phyloP scores from a whole-genome alignment of 2,888 invertebrate species.

The Azorinus chamasolen region DNA sequence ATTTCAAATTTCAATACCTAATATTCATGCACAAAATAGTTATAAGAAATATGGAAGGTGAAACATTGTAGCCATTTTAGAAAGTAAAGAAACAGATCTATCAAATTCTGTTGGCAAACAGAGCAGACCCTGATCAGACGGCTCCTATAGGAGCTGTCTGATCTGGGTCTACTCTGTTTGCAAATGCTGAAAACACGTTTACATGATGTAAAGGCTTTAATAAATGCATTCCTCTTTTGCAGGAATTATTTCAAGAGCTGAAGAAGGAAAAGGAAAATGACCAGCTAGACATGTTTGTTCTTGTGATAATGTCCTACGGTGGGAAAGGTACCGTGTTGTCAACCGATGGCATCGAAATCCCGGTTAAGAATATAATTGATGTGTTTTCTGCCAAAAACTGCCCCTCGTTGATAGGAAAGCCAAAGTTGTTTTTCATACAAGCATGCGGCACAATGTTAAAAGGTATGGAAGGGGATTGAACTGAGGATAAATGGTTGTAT shows the following conservation, averaged over 20 bases:
- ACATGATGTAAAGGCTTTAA: too few relatives aligned
- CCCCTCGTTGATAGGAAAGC: slow-evolving; percentile 29
- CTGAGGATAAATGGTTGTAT: not conserved
- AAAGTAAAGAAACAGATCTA: too few relatives aligned
- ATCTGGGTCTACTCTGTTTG: too few relatives aligned
- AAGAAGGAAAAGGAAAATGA: slow-evolving; percentile 18
- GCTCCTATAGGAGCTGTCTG: too few relatives aligned
- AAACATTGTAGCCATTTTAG: too few relatives aligned
- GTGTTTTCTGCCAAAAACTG: slow-evolving; percentile 47
- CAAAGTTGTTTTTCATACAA: slow-evolving; percentile 55
- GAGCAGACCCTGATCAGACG: too few relatives aligned
- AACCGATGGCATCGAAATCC: slow-evolving; percentile 38
- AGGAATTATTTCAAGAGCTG: slow-evolving; percentile 30
- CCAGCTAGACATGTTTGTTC: slow-evolving; percentile 33
- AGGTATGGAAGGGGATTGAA: slow-evolving; percentile 15
- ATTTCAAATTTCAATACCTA: too few relatives aligned
- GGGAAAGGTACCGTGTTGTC: slow-evolving; percentile 46
- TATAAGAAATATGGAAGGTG: too few relatives aligned
- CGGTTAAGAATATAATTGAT: slow-evolving; percentile 41
- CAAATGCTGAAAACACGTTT: too few relatives aligned
- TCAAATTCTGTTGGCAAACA: too few relatives aligned
- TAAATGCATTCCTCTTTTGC: too few relatives aligned
- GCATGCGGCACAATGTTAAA: slow-evolving; percentile 52
- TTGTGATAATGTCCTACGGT: slow-evolving; percentile 55
- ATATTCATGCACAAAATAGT: too few relatives aligned